phyloP scores from a whole-genome alignment of 2,888 invertebrate species.

The Mythimna pallens region DNA sequence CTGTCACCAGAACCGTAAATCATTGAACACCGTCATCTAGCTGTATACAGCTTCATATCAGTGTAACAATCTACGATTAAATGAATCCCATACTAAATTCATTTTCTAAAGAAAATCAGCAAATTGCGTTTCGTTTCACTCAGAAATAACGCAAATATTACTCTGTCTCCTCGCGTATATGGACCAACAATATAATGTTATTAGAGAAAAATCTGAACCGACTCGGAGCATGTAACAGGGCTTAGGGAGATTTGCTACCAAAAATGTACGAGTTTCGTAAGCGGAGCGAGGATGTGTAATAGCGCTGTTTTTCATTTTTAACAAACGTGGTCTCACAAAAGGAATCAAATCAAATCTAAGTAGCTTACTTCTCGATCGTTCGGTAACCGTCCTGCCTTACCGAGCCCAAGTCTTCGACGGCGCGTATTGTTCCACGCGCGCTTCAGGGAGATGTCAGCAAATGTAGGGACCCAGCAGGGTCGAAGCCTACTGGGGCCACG shows the following conservation, averaged over 20 bases:
- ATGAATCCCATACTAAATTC: conserved; percentile 14
- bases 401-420: too few species aligned
- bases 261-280: neutral
- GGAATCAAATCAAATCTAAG: too few species aligned
- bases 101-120: conserved; percentile 35
- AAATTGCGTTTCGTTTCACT: conserved; percentile 39
- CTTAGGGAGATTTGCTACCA: conserved; percentile 38
- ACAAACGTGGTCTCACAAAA: too few species aligned
- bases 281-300: neutral
- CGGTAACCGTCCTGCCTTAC: too few species aligned
- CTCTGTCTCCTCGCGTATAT: conserved; percentile 39
- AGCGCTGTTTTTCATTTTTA: neutral
- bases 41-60: too few species aligned
- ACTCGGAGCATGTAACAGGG: conserved; percentile 69
- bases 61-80: neutral
- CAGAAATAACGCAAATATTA: conserved; percentile 47
- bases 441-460: too few species aligned
- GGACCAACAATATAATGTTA: conserved; percentile 71
- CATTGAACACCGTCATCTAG: too few species aligned
- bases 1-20: too few species aligned
- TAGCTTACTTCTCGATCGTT: too few species aligned
- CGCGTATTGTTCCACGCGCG: too few species aligned
- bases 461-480: too few species aligned
- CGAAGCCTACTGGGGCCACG: too few species aligned
- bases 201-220: conserved; percentile 74